Conservation (phyloP, 2,888 invertebrate genomes). For the Chouioia cunea region DNA sequence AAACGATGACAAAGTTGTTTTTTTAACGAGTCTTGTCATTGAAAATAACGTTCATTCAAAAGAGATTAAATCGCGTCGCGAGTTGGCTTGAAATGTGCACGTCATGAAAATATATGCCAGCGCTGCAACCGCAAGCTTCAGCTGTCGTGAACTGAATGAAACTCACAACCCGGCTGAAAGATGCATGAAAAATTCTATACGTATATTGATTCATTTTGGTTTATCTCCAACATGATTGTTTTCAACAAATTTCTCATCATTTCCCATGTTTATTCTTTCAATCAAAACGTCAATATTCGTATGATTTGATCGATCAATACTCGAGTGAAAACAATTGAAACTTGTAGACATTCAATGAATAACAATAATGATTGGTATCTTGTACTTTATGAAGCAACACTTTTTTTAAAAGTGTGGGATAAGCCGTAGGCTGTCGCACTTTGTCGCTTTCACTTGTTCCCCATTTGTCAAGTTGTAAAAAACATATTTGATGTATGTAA, state of each 20-base stretch:
- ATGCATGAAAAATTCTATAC: background rate
- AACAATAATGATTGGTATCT: background rate
- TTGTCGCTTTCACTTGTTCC: slow-evolving; percentile 37
- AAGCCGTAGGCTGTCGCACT: slow-evolving; percentile 6
- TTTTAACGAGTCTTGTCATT: slow-evolving; percentile 10
- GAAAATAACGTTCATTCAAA: slow-evolving; percentile 13
- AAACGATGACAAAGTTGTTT: background rate
- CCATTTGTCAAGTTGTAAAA: background rate
- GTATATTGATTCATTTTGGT: no score
- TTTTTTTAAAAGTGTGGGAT: slow-evolving; percentile 21
- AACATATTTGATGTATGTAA: no score
- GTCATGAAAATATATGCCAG: slow-evolving; percentile 36
- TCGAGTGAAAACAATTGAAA: no score
- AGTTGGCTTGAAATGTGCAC: slow-evolving; percentile 5
- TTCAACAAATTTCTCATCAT: no score
- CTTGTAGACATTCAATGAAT: no score
- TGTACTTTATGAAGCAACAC: slow-evolving; percentile 3
- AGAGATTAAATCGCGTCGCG: slow-evolving; percentile 1
- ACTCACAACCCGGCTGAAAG: background rate
- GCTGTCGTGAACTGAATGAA: no score
- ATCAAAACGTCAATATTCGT: no score
- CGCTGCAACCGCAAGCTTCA: background rate
- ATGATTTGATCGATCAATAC: no score
- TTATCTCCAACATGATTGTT: no score
- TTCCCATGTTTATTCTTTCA: no score